Percentiles rank a stretch among this genome's conserved stretches.
These are phyloP conservation scores for Drosophila funebris DNA, from an alignment of 1,140 invertebrate species.

Conservation along the genomic window DNA sequence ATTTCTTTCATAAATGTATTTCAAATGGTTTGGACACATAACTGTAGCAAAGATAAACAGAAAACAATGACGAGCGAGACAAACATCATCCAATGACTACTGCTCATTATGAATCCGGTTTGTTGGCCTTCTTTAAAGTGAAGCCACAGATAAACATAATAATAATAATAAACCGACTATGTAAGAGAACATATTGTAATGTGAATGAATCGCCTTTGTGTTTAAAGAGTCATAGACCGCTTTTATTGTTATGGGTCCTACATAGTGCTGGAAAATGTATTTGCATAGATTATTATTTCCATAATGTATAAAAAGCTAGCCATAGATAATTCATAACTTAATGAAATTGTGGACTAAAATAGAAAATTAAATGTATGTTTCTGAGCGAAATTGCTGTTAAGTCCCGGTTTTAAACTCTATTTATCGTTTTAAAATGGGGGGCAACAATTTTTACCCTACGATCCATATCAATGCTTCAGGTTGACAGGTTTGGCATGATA, in stretches of 20 bases:
- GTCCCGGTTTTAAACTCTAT: too few relatives aligned
- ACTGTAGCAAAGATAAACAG: neutral
- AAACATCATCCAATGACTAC: neutral
- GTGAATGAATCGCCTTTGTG: slow-evolving; percentile 38
- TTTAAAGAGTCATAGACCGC: neutral
- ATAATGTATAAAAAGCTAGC: neutral
- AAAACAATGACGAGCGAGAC: slow-evolving; percentile 15
- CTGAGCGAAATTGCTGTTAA: too few relatives aligned
- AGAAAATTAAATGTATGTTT: too few relatives aligned
- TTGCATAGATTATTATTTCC: slow-evolving; percentile 10
- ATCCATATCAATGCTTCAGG: too few relatives aligned
- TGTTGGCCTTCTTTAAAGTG: slow-evolving; percentile 15
- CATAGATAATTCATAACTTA: slow-evolving; percentile 18
- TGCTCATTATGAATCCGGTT: slow-evolving; percentile 10
- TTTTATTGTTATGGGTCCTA: neutral
- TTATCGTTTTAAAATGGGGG: too few relatives aligned
- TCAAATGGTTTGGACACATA: too few relatives aligned
- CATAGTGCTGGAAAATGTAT: slow-evolving; percentile 11
- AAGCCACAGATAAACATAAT: slow-evolving; percentile 28
- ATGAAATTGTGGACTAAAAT: too few relatives aligned
- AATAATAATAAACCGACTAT: slow-evolving; percentile 11
- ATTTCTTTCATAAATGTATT: too few relatives aligned
- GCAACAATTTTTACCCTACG: too few relatives aligned
- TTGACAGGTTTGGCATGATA: too few relatives aligned
- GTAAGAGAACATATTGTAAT: slow-evolving; percentile 19